A percentile compares a stretch with the other conserved stretches of the same genome.
Evolutionary conservation across 2,113 vertebrate species (phyloP).

Genomic region (Ploceus nigricollis): DNA sequence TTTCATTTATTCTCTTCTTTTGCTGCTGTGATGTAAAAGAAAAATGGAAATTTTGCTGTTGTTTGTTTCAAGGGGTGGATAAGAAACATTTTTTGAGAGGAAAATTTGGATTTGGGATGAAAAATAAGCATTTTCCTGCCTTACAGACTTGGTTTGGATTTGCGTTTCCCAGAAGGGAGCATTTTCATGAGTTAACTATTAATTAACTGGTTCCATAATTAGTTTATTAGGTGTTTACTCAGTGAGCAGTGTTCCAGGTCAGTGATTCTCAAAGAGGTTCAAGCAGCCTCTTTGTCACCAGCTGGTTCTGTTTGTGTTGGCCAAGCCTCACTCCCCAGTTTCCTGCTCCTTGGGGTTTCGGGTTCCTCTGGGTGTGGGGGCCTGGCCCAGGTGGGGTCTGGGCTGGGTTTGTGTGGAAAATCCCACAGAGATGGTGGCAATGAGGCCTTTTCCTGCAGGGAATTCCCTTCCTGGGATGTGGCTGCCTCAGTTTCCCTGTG

Average conservation of each 20-base stretch:
- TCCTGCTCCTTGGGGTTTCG: neutral
- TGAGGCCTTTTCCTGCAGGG: neutral
- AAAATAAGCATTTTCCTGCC: neutral
- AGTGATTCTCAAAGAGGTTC: neutral
- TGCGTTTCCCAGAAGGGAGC: neutral
- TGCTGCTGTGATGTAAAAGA: neutral
- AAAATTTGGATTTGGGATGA: neutral
- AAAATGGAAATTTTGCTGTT: neutral
- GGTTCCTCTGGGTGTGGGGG: neutral
- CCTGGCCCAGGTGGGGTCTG: neutral
- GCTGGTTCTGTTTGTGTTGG: neutral
- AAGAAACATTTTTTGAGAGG: neutral
- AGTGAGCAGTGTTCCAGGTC: neutral
- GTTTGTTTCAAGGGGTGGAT: neutral
- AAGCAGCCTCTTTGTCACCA: neutral
- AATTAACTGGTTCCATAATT: neutral
- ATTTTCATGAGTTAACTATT: neutral
- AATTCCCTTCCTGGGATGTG: neutral
- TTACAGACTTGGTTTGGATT: neutral
- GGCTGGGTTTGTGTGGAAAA: neutral
- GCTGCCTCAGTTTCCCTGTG: neutral
- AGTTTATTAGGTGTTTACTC: neutral
- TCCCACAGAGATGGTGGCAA: neutral
- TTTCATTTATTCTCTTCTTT: neutral
- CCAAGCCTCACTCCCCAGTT: neutral